A percentile compares a stretch with the other conserved stretches of the same genome.
These are phyloP conservation scores for Pollimyrus isidori DNA, from an alignment of 2,113 vertebrate species.

Conservation along the genomic window DNA sequence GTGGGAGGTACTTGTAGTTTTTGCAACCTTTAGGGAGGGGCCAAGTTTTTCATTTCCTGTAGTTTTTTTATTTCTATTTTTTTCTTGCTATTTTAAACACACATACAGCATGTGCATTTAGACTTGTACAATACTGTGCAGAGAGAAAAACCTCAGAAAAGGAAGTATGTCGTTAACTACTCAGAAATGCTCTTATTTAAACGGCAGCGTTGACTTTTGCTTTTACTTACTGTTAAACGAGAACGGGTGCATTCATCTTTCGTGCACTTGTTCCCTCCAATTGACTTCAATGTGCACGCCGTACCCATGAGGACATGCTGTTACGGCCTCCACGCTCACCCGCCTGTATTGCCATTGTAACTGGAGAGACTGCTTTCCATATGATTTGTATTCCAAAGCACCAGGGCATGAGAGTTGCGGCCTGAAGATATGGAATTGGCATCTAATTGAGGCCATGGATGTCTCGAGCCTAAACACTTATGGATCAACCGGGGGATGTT, in stretches of 20 bases:
- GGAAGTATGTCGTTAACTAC: background rate
- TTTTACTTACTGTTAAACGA: background rate
- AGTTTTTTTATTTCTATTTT: slow-evolving; percentile 11
- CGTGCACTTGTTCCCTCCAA: no score
- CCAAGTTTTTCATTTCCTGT: background rate
- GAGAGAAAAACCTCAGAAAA: background rate
- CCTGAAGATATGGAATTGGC: background rate
- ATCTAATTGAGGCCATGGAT: background rate
- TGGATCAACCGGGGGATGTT: background rate
- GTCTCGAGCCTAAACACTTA: background rate
- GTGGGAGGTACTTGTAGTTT: background rate
- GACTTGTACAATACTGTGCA: background rate
- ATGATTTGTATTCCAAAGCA: slow-evolving; percentile 27
- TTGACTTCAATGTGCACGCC: no score
- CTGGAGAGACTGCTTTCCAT: slow-evolving; percentile 21
- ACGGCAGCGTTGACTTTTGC: background rate
- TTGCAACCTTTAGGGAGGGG: slow-evolving; percentile 6
- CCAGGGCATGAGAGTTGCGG: background rate
- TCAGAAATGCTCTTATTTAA: background rate
- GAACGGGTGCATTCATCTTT: background rate
- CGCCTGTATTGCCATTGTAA: background rate
- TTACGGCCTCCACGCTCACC: background rate
- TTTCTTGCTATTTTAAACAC: background rate
- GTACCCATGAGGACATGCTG: background rate
- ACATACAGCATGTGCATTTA: background rate